Evolutionary conservation across 2,113 vertebrate genomes (phyloP), one percentile per base, ranked within the genome.

Genomic region (Phrynocephalus versicolor): DNA sequence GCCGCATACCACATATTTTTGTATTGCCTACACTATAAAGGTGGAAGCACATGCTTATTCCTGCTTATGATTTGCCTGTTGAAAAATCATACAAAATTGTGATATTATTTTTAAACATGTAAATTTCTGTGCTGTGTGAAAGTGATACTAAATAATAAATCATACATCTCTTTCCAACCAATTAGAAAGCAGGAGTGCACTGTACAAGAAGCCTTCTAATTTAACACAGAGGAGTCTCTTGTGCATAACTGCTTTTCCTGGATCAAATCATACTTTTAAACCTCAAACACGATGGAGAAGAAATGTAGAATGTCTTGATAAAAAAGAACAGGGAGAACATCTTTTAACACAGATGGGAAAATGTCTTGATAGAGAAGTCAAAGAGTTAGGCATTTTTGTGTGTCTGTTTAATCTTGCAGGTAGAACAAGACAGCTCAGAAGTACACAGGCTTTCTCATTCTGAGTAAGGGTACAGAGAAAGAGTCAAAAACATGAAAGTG

Each of bases 131-230:
- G 70, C 0, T 7, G 45, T 79, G 33, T 35, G 77, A 77, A 91
- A 72, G 9, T 69, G 3, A 85, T 88, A 85, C 25, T 93, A 89
- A 93, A 90, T 93, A 91, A 90, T 91, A 86, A 90, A 92, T 91
- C 30, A 89, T 90, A 75, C 89, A 88, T 0, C 0, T 2, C 8
- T 12, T 62, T 14, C 39, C 25, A 84, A 78, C 78, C 82, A 91
- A 85, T 91, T 69, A 82, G 85, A 14, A 88, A 1, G 0, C 57
- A 88, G 19, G 58, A 75, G 80, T 39, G 23, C 13, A 73, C 76
- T 79, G 75, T 67, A 60, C 74, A 16, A 88, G 41, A 91, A 93
- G 71, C 30, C 18, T 79, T 82, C 80, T 90, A 84, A 84, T 88
- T 91, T 88, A 84, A 25, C 65, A 62, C 1, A 83, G 83, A 85